Percentiles rank a stretch among this genome's conserved stretches.
phyloP scores from a whole-genome alignment of 2,113 vertebrate species.

The Ancistrus triradiatus region DNA sequence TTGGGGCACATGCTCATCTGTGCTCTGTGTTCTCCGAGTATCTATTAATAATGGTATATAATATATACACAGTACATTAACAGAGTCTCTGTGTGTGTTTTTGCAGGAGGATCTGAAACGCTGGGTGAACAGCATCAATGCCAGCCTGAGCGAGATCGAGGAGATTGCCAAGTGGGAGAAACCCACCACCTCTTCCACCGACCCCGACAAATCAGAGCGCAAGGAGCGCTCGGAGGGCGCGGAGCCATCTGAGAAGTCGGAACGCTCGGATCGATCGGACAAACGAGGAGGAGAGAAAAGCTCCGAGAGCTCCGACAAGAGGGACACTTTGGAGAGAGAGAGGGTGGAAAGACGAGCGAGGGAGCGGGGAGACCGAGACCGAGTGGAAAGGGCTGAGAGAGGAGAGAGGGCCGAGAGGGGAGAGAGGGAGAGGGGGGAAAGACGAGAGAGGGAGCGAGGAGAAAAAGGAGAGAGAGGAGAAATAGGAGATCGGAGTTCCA shows the following conservation, averaged over 20 bases:
- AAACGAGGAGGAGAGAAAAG: slow-evolving; percentile 69
- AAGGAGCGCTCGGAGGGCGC: slow-evolving; percentile 71
- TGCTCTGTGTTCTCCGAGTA: no score
- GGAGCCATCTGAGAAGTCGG: slow-evolving; percentile 54
- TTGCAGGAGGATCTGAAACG: slow-evolving; percentile 67
- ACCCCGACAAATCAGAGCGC: slow-evolving; percentile 67
- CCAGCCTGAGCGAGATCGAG: slow-evolving; percentile 60
- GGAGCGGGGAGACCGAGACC: slow-evolving; percentile 39
- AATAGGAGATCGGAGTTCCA: slow-evolving; percentile 66
- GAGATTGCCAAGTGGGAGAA: slow-evolving; percentile 67
- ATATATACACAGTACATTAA: no score
- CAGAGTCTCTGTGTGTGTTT: slow-evolving; percentile 5
- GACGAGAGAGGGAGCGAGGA: slow-evolving; percentile 63
- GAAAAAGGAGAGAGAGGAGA: slow-evolving; percentile 53
- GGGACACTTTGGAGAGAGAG: slow-evolving; percentile 66
- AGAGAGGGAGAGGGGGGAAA: slow-evolving; percentile 53
- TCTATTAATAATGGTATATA: no score
- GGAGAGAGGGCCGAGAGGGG: slow-evolving; percentile 51
- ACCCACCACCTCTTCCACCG: slow-evolving; percentile 65
- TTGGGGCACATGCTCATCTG: no score
- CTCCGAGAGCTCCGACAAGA: slow-evolving; percentile 71
- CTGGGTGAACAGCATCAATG: slow-evolving; percentile 67
- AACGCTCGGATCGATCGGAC: slow-evolving; percentile 64
- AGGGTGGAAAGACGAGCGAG: slow-evolving; percentile 50
- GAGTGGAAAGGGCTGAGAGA: slow-evolving; percentile 59